Percentiles rank a stretch among this genome's conserved stretches.
Evolutionary conservation across 2,888 invertebrate species (phyloP).

Genomic region (Eumacrocentrus americanus): DNA sequence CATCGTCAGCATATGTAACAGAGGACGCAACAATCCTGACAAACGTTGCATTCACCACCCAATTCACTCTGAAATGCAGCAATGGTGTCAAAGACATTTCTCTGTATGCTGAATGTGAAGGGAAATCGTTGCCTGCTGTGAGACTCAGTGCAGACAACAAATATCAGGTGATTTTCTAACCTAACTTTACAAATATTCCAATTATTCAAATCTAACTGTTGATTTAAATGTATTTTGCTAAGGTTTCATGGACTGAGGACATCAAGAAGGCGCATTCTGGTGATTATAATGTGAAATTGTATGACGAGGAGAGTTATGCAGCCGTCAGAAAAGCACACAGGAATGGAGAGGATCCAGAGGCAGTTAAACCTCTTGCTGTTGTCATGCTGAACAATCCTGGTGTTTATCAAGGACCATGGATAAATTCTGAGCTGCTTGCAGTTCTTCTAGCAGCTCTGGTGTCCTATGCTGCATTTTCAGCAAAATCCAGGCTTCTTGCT

Average conservation of each 20-base stretch:
- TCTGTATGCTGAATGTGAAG: constrained; percentile 88
- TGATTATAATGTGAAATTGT: constrained; percentile 78
- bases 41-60: constrained; percentile 88
- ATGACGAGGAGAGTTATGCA: constrained; percentile 92
- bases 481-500: constrained; percentile 80
- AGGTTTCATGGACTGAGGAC: constrained; percentile 96
- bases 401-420: constrained; percentile 89
- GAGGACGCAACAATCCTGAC: constrained; percentile 90
- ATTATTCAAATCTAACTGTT: no score
- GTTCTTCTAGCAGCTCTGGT: constrained; percentile 77
- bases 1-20: constrained; percentile 86
- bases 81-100: constrained; percentile 72
- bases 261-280: constrained; percentile 82
- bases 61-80: constrained; percentile 85
- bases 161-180: constrained; percentile 74
- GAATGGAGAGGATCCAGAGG: constrained; percentile 71
- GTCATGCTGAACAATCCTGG: constrained; percentile 77
- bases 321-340: constrained; percentile 82
- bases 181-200: no score
- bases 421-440: constrained; percentile 91
- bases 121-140: constrained; percentile 84
- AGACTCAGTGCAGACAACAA: constrained; percentile 74
- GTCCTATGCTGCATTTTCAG: constrained; percentile 85
- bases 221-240: no score
- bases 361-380: constrained; percentile 74